Evolutionary conservation across 2,113 vertebrate genomes (phyloP).

Genomic region (Eolophus roseicapilla): DNA sequence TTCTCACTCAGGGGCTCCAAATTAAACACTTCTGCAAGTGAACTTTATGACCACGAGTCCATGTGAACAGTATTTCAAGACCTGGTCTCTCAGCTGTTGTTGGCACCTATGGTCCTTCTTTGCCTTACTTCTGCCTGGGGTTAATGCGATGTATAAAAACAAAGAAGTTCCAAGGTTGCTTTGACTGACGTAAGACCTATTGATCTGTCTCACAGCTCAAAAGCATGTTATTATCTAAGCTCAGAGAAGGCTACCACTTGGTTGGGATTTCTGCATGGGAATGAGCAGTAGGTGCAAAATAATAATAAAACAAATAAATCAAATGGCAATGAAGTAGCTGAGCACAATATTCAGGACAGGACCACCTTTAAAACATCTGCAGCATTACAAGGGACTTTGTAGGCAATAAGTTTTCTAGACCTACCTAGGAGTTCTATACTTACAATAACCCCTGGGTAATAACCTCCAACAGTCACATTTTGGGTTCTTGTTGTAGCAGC

Average conservation of each 20-base stretch:
- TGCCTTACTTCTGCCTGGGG: background rate
- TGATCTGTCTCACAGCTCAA: background rate
- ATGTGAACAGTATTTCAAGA: background rate
- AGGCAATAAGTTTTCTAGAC: conserved; percentile 51
- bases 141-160: background rate
- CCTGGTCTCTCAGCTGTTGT: background rate
- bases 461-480: conserved; percentile 97
- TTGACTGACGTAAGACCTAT: background rate
- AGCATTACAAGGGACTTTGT: conserved; percentile 32
- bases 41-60: background rate
- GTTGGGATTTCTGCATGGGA: conserved; percentile 33
- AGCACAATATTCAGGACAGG: conserved; percentile 50
- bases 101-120: background rate
- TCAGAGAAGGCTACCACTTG: conserved; percentile 1
- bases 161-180: background rate
- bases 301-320: conserved; percentile 48
- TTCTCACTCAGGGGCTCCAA: background rate
- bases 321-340: conserved; percentile 46
- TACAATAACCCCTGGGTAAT: conserved; percentile 98
- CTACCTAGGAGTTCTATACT: conserved; percentile 78
- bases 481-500: conserved; percentile 96
- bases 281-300: conserved; percentile 63
- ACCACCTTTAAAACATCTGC: conserved; percentile 19
- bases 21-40: background rate
- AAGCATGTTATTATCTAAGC: background rate